Conservation (phyloP, 1,140 invertebrate genomes). For the Gryon sp. region DNA sequence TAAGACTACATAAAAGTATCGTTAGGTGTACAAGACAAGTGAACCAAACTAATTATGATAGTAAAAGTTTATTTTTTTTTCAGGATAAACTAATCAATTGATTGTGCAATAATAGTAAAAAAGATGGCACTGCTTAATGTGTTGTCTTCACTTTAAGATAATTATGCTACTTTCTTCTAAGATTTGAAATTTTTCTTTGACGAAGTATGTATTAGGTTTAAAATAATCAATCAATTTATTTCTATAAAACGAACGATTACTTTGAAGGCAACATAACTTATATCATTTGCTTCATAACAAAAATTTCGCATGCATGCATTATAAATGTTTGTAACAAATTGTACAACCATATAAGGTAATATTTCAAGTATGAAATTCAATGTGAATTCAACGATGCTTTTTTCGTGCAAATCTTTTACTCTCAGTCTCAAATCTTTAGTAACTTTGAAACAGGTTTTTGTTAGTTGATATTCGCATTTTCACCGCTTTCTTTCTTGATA, state of each 20-base stretch:
- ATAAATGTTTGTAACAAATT: conserved; percentile 30
- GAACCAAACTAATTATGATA: conserved; percentile 28
- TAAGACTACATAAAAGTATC: background rate
- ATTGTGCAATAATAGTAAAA: background rate
- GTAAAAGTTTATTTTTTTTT: conserved; percentile 40
- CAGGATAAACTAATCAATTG: background rate
- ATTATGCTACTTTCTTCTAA: conserved; percentile 22
- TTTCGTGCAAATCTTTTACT: conserved; percentile 26
- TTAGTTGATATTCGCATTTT: conserved; percentile 63
- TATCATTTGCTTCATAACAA: no score
- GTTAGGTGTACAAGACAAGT: background rate
- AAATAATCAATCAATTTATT: background rate
- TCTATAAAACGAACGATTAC: no score
- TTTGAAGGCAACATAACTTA: no score
- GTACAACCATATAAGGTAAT: background rate
- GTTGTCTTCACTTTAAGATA: background rate
- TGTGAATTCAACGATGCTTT: conserved; percentile 17
- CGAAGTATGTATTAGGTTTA: background rate
- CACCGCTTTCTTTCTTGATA: conserved; percentile 69
- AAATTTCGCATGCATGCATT: background rate
- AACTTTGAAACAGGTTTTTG: conserved; percentile 65
- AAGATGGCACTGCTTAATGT: background rate
- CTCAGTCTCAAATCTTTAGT: conserved; percentile 18
- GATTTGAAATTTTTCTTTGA: background rate
- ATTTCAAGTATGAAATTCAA: conserved; percentile 6